Conservation (phyloP, 2,888 invertebrate genomes). For the Megastigmus dorsalis region DNA sequence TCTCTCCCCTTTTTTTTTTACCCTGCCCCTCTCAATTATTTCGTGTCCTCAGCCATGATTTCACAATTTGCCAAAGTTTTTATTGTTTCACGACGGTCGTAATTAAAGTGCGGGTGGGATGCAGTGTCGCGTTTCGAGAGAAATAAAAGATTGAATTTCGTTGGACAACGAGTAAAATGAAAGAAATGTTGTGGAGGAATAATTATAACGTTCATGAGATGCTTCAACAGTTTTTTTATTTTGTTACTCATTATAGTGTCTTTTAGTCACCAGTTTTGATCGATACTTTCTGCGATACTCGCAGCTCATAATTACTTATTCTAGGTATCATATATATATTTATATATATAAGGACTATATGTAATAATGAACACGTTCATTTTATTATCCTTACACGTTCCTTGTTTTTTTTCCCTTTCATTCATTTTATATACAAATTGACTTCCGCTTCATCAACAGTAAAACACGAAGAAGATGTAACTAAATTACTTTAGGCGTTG, state of each 20-base stretch:
- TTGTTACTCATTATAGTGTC: constrained; percentile 11
- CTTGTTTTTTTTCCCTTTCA: too few species aligned
- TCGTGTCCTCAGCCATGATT: constrained; percentile 7
- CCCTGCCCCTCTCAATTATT: too few species aligned
- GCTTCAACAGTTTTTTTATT: constrained; percentile 39
- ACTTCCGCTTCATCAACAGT: constrained; percentile 57
- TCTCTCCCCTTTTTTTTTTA: constrained; percentile 1
- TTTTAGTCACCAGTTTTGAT: constrained; percentile 26
- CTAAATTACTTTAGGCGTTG: constrained; percentile 27
- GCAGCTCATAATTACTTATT: constrained; percentile 15
- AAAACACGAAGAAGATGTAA: constrained; percentile 45
- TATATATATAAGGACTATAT: constrained; percentile 27
- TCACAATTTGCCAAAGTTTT: too few species aligned
- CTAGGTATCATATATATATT: constrained; percentile 44
- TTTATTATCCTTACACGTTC: constrained; percentile 48
- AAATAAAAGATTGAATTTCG: too few species aligned
- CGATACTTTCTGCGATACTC: constrained; percentile 30
- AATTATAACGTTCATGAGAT: neutral
- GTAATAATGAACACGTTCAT: constrained; percentile 43
- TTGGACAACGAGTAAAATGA: neutral
- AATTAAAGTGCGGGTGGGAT: too few species aligned
- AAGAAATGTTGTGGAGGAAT: neutral
- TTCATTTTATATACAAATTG: constrained; percentile 61
- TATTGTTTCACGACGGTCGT: too few species aligned
- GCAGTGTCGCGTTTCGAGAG: too few species aligned